A percentile compares a stretch with the other conserved stretches of the same genome.
Conservation (phyloP, 2,888 invertebrate genomes). For the Xestia rhomboidea region DNA sequence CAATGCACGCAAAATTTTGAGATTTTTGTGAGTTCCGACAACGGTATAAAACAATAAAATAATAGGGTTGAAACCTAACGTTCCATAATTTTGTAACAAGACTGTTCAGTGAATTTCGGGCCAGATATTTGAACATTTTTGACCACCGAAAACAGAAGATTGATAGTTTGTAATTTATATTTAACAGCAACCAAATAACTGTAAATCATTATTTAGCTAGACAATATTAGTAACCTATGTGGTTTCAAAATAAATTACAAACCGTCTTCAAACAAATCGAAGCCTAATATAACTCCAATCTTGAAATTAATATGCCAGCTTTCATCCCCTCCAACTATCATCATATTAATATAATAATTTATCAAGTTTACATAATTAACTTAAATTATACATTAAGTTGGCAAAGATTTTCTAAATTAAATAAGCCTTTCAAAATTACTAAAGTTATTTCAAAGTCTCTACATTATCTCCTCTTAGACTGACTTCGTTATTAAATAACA, state of each 20-base stretch:
- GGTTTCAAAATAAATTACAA: background rate
- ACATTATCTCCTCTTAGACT: conserved; percentile 21
- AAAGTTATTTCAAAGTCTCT: conserved; percentile 40
- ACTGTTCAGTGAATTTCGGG: background rate
- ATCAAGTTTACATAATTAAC: conserved; percentile 40
- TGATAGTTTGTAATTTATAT: background rate
- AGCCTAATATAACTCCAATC: background rate
- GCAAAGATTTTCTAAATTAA: conserved; percentile 44
- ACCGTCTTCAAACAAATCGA: background rate
- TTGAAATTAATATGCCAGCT: background rate
- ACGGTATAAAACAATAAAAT: background rate
- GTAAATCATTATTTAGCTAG: background rate
- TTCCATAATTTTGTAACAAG: background rate
- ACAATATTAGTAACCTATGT: background rate
- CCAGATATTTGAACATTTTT: background rate
- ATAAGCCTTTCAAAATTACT: conserved; percentile 37
- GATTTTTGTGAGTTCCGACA: background rate
- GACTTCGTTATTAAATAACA: conserved; percentile 21
- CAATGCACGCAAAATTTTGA: background rate
- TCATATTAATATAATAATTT: conserved; percentile 28
- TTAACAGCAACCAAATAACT: background rate
- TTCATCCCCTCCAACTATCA: background rate
- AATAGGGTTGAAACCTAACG: background rate
- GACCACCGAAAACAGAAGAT: background rate
- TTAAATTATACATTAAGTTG: conserved; percentile 48